Percentiles rank a stretch among this genome's conserved stretches.
Evolutionary conservation across 53 echinoderm and acorn worm genomes (phyloP).

Genomic region (Arbacia lixula): DNA sequence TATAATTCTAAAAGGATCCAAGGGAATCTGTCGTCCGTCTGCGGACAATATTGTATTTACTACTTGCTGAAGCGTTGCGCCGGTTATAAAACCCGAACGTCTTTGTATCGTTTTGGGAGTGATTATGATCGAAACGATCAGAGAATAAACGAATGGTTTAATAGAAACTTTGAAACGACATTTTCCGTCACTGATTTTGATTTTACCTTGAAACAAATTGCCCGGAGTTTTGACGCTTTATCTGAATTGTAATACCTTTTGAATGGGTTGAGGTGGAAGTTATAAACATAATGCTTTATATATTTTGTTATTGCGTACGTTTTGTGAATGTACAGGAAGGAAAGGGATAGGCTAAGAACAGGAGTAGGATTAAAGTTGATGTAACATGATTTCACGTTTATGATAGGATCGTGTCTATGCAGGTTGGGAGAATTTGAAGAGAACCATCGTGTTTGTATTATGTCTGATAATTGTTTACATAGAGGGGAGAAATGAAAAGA

Average conservation of each 20-base stretch:
- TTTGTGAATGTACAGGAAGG: no score
- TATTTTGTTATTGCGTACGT: no score
- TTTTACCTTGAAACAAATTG: constrained; percentile 7
- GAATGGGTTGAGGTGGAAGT: background rate
- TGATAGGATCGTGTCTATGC: background rate
- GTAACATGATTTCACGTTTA: background rate
- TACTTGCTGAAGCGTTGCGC: constrained; percentile 18
- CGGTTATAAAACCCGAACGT: background rate
- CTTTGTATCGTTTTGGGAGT: constrained; percentile 8
- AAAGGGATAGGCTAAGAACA: no score
- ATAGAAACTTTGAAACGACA: background rate
- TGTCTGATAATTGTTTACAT: no score
- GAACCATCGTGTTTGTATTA: no score
- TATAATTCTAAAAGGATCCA: constrained; percentile 41
- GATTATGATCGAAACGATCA: no score
- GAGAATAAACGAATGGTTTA: constrained; percentile 43
- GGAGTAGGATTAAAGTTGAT: background rate
- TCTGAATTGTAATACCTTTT: background rate
- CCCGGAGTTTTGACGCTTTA: constrained; percentile 16
- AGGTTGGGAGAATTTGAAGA: no score
- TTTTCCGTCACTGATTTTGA: background rate
- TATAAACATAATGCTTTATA: background rate
- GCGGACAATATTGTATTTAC: constrained; percentile 57
- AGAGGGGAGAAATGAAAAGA: no score
- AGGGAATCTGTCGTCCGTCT: constrained; percentile 23